phyloP scores from a whole-genome alignment of 2,113 vertebrate species.

The Eira barbara region DNA sequence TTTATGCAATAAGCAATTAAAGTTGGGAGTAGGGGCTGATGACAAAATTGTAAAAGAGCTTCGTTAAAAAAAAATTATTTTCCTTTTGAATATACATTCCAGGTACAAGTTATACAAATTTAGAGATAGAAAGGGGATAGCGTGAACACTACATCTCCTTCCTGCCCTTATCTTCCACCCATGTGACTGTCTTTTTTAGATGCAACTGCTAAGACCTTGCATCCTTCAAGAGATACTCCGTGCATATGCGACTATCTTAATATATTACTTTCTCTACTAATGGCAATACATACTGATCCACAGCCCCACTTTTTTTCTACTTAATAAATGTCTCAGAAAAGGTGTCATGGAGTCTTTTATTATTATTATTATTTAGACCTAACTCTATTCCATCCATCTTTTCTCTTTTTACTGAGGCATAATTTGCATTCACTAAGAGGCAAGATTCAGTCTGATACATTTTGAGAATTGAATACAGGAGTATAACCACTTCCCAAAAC shows the following conservation, averaged over 20 bases:
- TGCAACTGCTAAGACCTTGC: not conserved
- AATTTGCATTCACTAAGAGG: not conserved
- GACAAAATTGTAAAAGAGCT: not conserved
- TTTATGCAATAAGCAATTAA: not conserved
- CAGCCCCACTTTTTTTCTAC: not conserved
- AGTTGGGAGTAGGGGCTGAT: not conserved
- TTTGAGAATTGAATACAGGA: not conserved
- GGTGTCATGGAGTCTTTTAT: not conserved
- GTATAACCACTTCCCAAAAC: not conserved
- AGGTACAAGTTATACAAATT: not conserved
- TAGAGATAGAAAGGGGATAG: not conserved
- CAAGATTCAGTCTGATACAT: not conserved
- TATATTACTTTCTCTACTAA: not conserved
- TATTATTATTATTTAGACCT: not conserved
- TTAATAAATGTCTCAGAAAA: not conserved
- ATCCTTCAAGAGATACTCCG: not conserved
- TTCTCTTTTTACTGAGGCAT: not conserved
- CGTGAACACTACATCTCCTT: not conserved
- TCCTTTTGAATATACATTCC: not conserved
- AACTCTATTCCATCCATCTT: not conserved
- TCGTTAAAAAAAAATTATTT: not conserved
- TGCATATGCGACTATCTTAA: not conserved
- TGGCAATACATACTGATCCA: not conserved
- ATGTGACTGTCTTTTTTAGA: not conserved
- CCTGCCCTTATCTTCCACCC: not conserved